Percentiles rank a stretch among this genome's conserved stretches.
Evolutionary conservation across 1,140 invertebrate genomes (phyloP).

Genomic region (Pseudomyrmex cubaensis): DNA sequence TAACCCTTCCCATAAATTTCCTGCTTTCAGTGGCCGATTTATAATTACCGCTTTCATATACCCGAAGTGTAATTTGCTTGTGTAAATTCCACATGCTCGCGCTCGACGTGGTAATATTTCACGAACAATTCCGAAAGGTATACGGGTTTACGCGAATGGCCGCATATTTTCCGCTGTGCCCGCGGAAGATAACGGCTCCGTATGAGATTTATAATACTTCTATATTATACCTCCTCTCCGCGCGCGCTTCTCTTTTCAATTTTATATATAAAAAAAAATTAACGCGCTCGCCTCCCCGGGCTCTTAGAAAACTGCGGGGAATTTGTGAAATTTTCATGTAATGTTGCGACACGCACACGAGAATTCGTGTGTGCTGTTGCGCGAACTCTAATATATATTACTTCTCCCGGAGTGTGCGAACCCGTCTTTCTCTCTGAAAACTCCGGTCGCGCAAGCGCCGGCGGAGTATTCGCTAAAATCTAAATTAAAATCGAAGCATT

Average conservation of each 20-base stretch:
- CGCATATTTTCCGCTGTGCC: constrained; percentile 47
- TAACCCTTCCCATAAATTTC: constrained; percentile 70
- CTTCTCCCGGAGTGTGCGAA: too few species aligned
- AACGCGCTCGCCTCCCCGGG: neutral
- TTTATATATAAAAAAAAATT: constrained; percentile 42
- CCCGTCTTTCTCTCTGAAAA: neutral
- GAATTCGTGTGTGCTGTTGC: neutral
- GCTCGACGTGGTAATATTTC: constrained; percentile 66
- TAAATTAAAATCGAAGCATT: constrained; percentile 63
- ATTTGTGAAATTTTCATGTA: constrained; percentile 17
- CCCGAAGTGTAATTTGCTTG: constrained; percentile 72
- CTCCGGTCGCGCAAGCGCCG: constrained; percentile 11
- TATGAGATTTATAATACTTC: constrained; percentile 56
- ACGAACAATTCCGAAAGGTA: constrained; percentile 52
- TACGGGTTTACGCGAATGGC: constrained; percentile 57
- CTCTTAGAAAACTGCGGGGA: neutral
- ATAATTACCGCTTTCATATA: constrained; percentile 73
- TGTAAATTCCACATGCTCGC: constrained; percentile 70
- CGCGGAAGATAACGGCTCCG: constrained; percentile 55
- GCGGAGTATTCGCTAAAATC: constrained; percentile 45
- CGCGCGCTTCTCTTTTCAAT: constrained; percentile 9
- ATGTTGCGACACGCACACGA: too few species aligned
- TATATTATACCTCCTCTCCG: constrained; percentile 10
- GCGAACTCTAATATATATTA: constrained; percentile 23
- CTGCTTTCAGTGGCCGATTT: constrained; percentile 70